These are phyloP conservation scores for Formicarius rufipectus DNA, from an alignment of 2,113 vertebrate species.

Conservation along the genomic window DNA sequence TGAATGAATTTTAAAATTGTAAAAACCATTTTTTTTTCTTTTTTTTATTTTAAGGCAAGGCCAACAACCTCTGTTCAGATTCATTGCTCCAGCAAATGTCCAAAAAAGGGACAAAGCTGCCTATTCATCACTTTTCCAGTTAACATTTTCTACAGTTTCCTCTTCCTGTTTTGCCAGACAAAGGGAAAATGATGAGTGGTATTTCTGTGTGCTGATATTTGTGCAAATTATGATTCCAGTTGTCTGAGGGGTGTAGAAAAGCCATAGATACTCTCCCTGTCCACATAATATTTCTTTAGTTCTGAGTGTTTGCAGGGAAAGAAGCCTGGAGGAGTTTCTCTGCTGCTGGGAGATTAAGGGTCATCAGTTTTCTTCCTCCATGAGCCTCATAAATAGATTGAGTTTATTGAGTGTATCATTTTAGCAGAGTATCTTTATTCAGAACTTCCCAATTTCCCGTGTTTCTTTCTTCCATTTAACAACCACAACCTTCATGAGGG, in stretches of 20 bases:
- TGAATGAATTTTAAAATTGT: neutral
- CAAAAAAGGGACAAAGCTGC: neutral
- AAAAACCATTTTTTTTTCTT: neutral
- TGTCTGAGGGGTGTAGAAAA: neutral
- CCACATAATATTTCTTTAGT: neutral
- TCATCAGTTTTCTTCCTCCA: neutral
- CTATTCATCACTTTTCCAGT: neutral
- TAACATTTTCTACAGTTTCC: neutral
- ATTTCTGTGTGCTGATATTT: neutral
- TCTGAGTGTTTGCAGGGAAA: neutral
- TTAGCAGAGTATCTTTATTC: neutral
- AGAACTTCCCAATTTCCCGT: neutral
- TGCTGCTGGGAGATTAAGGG: neutral
- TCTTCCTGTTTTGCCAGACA: neutral
- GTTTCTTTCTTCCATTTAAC: neutral
- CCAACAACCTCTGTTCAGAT: neutral
- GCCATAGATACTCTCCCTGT: neutral
- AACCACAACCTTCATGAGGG: neutral
- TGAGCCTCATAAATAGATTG: neutral
- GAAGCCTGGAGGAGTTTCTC: neutral
- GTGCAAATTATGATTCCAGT: neutral
- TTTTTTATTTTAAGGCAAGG: neutral
- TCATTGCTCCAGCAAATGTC: neutral
- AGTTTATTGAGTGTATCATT: neutral
- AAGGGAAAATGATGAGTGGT: neutral